Percentiles rank a stretch among this genome's conserved stretches.
phyloP scores from a whole-genome alignment of 2,113 vertebrate genomes.

The Cyrtonyx montezumae region DNA sequence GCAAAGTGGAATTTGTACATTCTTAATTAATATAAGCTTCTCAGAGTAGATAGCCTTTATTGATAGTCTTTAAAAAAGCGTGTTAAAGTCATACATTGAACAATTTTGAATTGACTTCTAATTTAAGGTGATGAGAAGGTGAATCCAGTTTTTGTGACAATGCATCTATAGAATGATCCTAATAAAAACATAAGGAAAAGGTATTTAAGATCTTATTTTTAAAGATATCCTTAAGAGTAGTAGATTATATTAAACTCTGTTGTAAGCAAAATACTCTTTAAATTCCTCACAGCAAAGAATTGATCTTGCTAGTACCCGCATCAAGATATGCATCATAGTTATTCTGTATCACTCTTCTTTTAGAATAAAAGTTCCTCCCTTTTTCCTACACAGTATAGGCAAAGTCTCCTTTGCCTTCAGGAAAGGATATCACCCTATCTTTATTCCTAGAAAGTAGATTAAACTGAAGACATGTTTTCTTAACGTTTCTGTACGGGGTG shows the following conservation, averaged over 20 bases:
- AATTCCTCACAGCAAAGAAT: not conserved
- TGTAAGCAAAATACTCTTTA: not conserved
- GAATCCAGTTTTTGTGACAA: not conserved
- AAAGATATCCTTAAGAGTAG: not conserved
- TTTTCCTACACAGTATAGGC: not conserved
- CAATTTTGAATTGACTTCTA: not conserved
- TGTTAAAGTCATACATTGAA: not conserved
- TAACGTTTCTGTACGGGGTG: not conserved
- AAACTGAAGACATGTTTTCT: not conserved
- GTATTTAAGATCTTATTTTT: not conserved
- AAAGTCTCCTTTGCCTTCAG: not conserved
- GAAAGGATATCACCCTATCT: not conserved
- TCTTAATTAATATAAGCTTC: not conserved
- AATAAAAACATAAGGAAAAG: not conserved
- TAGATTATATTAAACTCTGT: not conserved
- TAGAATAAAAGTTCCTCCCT: not conserved
- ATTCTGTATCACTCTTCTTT: not conserved
- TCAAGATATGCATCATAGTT: not conserved
- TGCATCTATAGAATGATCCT: not conserved
- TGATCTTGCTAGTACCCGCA: not conserved
- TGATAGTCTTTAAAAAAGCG: not conserved
- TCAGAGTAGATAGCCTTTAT: not conserved
- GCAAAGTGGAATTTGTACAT: not conserved
- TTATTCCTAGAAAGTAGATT: not conserved
- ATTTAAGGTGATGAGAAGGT: not conserved